phyloP scores from a whole-genome alignment of 1,140 invertebrate species.

The Zaprionus inermis region DNA sequence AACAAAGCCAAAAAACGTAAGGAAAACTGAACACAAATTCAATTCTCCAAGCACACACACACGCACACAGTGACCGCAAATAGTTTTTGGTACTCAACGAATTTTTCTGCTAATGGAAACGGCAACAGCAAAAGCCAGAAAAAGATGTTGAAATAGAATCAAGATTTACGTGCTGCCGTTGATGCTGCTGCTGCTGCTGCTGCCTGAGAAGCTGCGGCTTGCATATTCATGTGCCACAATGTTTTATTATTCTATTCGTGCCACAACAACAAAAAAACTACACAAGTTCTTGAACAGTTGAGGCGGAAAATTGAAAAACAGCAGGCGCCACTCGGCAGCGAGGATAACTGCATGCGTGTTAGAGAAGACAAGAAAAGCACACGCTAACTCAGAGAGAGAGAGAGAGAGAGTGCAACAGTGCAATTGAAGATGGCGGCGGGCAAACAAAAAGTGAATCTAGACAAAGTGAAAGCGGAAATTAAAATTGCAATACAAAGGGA shows the following conservation, averaged over 20 bases:
- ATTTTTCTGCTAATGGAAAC: constrained; percentile 40
- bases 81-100: constrained; percentile 43
- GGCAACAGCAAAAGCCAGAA: constrained; percentile 13
- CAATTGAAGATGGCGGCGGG: constrained; percentile 42
- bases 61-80: constrained; percentile 35
- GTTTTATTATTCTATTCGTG: constrained; percentile 49
- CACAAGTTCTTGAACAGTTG: constrained; percentile 52
- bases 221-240: constrained; percentile 63
- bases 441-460: constrained; percentile 72
- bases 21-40: constrained; percentile 21
- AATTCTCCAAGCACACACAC: constrained; percentile 35
- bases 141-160: constrained; percentile 12
- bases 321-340: constrained; percentile 61
- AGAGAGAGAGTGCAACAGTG: constrained; percentile 1
- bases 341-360: constrained; percentile 57
- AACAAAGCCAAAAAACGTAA: constrained; percentile 5
- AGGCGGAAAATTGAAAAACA: constrained; percentile 81
- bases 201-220: constrained; percentile 28
- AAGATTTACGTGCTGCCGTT: constrained; percentile 34
- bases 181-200: neutral
- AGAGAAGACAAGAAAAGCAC: constrained; percentile 37
- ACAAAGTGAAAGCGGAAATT: constrained; percentile 82
- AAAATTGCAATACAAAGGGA: constrained; percentile 79
- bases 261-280: constrained; percentile 39
- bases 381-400: constrained; percentile 56